Conservation (phyloP, 2,113 vertebrate species). For the Callocephalon fimbriatum region DNA sequence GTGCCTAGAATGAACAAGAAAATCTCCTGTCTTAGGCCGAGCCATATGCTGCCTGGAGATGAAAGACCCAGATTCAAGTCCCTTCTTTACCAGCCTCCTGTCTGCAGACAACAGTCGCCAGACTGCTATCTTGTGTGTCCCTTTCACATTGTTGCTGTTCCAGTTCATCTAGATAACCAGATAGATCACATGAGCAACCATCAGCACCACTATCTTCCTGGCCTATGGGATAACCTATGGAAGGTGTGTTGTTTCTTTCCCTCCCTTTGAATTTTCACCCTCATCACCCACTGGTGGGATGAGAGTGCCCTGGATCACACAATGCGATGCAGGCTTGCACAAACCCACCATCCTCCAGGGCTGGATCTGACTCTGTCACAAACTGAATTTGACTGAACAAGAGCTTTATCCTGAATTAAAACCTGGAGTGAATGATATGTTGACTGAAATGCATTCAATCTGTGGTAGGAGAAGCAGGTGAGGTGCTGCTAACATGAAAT, state of each 20-base stretch:
- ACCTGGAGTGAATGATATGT: not conserved
- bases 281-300: not conserved
- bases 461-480: not conserved
- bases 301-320: not conserved
- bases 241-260: not conserved
- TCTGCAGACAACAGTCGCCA: not conserved
- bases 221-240: not conserved
- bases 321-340: not conserved
- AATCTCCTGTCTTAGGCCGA: not conserved
- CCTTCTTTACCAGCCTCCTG: not conserved
- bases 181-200: rapidly evolving
- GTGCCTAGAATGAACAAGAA: conserved; percentile 15
- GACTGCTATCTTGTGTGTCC: not conserved
- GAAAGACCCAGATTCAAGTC: not conserved
- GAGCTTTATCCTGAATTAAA: not conserved
- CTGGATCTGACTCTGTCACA: not conserved
- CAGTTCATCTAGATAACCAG: not conserved
- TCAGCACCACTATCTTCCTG: not conserved
- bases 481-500: conserved; percentile 26
- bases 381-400: not conserved
- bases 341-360: not conserved
- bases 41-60: not conserved
- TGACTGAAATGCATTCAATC: conserved; percentile 34
- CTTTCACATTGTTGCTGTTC: not conserved
- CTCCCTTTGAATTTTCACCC: not conserved